Evolutionary conservation across 2,888 invertebrate species (phyloP).

Genomic region (Plemyria rubiginata): DNA sequence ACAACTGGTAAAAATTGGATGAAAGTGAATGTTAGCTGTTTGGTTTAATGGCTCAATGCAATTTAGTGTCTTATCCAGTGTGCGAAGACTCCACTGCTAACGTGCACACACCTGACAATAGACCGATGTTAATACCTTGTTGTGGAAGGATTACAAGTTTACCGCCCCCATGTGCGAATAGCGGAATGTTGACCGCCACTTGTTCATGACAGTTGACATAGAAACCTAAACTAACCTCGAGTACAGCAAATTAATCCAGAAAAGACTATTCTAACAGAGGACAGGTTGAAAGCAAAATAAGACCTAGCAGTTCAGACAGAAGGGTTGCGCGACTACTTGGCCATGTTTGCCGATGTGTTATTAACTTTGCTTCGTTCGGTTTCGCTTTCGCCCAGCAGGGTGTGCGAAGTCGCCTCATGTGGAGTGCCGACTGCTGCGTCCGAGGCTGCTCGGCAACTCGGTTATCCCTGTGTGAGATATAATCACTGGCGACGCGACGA

Average conservation of each 20-base stretch:
- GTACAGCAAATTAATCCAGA: slow-evolving; percentile 56
- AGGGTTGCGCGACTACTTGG: slow-evolving; percentile 84
- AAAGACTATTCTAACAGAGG: slow-evolving; percentile 75
- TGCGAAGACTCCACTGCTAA: background rate
- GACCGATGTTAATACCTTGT: too few species aligned
- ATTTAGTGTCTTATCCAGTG: background rate
- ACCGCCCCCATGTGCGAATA: slow-evolving; percentile 7
- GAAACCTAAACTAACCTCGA: slow-evolving; percentile 41
- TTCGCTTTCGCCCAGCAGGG: slow-evolving; percentile 92
- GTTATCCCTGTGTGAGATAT: slow-evolving; percentile 85
- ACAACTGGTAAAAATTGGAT: background rate
- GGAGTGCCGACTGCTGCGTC: slow-evolving; percentile 81
- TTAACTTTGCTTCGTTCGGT: slow-evolving; percentile 87
- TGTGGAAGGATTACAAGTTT: too few species aligned
- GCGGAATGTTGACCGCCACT: slow-evolving; percentile 48
- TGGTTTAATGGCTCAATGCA: background rate
- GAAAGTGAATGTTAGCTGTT: background rate
- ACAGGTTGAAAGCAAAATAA: slow-evolving; percentile 80
- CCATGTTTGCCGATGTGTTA: slow-evolving; percentile 81
- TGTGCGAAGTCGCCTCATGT: slow-evolving; percentile 91
- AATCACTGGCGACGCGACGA: slow-evolving; percentile 75
- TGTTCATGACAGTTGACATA: slow-evolving; percentile 45
- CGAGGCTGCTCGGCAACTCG: slow-evolving; percentile 74
- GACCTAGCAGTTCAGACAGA: slow-evolving; percentile 83
- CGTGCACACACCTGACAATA: too few species aligned